Evolutionary conservation across 2,797 vertebrate genomes (phyloP), one percentile per base, ranked within the genome.

Genomic region (Borostomias antarcticus): DNA sequence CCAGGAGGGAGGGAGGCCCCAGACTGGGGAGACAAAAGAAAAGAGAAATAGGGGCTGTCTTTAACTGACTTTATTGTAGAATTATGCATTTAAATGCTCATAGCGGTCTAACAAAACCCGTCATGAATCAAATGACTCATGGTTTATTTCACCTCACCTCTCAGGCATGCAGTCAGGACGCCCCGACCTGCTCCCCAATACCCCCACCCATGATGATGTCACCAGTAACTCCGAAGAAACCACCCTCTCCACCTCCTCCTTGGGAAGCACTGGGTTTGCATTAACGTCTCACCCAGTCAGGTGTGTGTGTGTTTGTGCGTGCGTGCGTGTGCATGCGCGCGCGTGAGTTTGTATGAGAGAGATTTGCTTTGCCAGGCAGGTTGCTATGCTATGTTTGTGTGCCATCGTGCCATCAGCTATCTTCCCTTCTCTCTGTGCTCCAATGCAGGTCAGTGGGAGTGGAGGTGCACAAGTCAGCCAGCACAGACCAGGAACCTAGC

Each of bases 171-270:
- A 87, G 59, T 86, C 91, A 11, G 93, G 91, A 64, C 94, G 93
- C 57, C 95, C 95, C 15, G 95, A 96, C 87, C 88, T 96, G 57
- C 93, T 97, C 67, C 93, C 92, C 56, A 88, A 86, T 66, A 92
- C 88, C 6, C 81, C 86, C 58, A 85, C 78, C 0, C 66, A 85
- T 58, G 91, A 91, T 0, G 88, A 91, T 69, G 78, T 82, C n/a
- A 90, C 76, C 67, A 91, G 85, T 1, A 89, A 84, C 26, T 77
- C 91, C 1, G 58, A 82, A 1, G 90, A 91, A 17, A 88, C 89
- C 0, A 84, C 90, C 1, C 58, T 78, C 40, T 88, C 85, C 72
- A 88, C 72, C 1, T 89, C 89, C 37, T 88, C 90, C 21, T n/a
- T 81, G 73, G 88, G 81, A 79, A 91, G 85, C 8, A 77, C 89